Percentiles rank a stretch among this genome's conserved stretches.
These are phyloP conservation scores for Cryptotermes secundus DNA, from an alignment of 1,140 invertebrate species.

Conservation along the genomic window DNA sequence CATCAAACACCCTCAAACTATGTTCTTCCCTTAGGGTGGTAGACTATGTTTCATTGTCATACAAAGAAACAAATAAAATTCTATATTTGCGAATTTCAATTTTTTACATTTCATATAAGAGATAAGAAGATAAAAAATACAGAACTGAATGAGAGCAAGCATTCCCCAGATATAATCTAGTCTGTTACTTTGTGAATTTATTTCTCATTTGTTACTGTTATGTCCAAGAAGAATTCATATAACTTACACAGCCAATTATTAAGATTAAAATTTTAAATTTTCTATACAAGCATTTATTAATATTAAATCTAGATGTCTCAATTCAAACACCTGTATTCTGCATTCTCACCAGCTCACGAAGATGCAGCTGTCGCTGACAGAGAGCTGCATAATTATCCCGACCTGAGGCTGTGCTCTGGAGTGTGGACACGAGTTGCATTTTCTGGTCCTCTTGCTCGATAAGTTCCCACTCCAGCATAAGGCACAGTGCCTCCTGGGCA, in stretches of 20 bases:
- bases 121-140: no score
- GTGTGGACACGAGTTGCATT: conserved; percentile 76
- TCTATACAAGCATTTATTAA: not conserved
- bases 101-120: no score
- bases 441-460: conserved; percentile 65
- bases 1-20: no score
- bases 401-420: conserved; percentile 73
- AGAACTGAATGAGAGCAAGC: no score
- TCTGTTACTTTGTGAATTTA: no score
- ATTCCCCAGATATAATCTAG: no score
- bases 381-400: conserved; percentile 69
- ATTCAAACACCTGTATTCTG: not conserved
- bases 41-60: no score
- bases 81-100: no score
- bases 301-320: not conserved
- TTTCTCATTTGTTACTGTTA: no score
- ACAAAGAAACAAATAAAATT: no score
- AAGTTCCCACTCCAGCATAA: conserved; percentile 80
- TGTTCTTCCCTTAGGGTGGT: no score
- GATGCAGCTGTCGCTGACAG: conserved; percentile 71
- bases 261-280: conserved; percentile 15
- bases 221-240: not conserved
- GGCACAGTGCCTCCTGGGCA: conserved; percentile 70
- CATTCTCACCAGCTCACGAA: conserved; percentile 70
- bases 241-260: not conserved